phyloP scores from a whole-genome alignment of 2,113 vertebrate species.

The Chaetura pelagica region DNA sequence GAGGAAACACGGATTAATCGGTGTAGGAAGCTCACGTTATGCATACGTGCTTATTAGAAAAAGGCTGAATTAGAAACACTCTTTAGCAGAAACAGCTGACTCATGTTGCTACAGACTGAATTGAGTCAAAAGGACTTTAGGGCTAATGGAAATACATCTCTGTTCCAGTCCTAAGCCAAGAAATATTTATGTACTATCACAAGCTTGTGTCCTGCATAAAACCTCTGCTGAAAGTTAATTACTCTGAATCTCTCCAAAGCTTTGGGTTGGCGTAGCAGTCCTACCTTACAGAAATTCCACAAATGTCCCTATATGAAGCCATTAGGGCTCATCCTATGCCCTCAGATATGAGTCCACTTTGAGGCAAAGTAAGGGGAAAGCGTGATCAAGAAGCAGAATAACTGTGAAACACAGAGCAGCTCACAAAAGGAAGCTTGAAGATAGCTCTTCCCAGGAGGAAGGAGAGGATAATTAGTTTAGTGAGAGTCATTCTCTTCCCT shows the following conservation, averaged over 20 bases:
- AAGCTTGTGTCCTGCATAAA: background rate
- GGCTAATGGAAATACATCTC: background rate
- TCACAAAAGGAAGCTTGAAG: constrained; percentile 20
- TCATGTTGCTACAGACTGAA: constrained; percentile 8
- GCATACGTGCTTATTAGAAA: constrained; percentile 58
- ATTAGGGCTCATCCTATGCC: background rate
- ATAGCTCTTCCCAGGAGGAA: constrained; percentile 56
- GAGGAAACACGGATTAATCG: constrained; percentile 76
- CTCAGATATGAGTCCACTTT: background rate
- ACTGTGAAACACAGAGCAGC: background rate
- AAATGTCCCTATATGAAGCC: accelerated
- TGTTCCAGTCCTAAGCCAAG: background rate
- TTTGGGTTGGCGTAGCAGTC: background rate
- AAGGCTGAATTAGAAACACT: constrained; percentile 68
- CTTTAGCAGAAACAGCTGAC: constrained; percentile 73
- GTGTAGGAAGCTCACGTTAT: constrained; percentile 73
- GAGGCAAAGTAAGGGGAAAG: constrained; percentile 3
- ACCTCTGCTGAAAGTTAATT: background rate
- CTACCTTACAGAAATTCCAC: background rate
- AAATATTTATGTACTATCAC: background rate
- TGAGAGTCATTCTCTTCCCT: constrained; percentile 50
- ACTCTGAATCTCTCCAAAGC: background rate
- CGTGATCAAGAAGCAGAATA: background rate
- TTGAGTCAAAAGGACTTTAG: background rate
- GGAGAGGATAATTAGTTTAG: constrained; percentile 59